Conservation (phyloP, 2,113 vertebrate genomes). For the Cryptoleucopteryx plumbea region DNA sequence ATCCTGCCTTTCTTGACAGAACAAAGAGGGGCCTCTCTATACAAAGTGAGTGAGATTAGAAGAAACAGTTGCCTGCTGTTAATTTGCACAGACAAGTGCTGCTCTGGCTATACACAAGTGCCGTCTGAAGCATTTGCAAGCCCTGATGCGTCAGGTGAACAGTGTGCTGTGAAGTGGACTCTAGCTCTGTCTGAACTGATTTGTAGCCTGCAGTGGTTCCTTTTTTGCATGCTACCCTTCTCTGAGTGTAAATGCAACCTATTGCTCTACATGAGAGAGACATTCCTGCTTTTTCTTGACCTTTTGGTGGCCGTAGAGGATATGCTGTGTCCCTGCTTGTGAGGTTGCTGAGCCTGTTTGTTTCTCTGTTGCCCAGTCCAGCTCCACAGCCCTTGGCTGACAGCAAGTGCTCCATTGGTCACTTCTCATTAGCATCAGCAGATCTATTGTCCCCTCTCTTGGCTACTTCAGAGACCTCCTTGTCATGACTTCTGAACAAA, state of each 20-base stretch:
- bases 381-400: background rate
- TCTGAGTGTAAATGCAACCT: background rate
- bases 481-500: background rate
- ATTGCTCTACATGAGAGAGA: background rate
- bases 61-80: constrained; percentile 32
- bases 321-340: background rate
- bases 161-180: background rate
- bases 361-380: background rate
- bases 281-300: background rate
- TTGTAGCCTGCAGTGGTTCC: accelerated
- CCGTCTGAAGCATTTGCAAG: background rate
- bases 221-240: background rate
- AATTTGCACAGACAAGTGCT: background rate
- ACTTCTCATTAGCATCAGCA: background rate
- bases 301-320: background rate
- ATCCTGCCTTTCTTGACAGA: background rate
- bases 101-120: background rate
- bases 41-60: constrained; percentile 19
- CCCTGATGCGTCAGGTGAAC: background rate
- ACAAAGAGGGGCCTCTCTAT: constrained; percentile 31
- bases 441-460: background rate
- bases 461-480: background rate
- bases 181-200: background rate
- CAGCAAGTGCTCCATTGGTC: accelerated
- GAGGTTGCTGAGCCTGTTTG: background rate